Evolutionary conservation across 2,888 invertebrate species (phyloP).

Genomic region (Orgyia antiqua): DNA sequence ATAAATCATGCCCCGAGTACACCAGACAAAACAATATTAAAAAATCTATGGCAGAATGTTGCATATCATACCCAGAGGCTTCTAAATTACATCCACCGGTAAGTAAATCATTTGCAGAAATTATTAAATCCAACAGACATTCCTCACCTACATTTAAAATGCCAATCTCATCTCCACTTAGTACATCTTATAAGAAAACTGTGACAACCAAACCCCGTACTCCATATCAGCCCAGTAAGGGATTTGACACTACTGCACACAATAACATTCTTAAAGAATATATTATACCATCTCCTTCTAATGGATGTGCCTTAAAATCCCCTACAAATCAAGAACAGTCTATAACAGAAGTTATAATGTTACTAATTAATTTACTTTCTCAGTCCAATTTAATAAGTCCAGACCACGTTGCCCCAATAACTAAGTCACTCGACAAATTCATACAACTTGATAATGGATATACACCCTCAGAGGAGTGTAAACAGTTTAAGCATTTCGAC

Average conservation of each 20-base stretch:
- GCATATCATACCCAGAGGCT: neutral
- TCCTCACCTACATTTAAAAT: neutral
- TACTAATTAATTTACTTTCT: neutral
- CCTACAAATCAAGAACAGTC: too few relatives aligned
- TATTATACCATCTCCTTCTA: too few relatives aligned
- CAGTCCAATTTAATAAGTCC: neutral
- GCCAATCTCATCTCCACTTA: neutral
- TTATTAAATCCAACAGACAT: neutral
- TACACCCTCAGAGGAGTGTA: too few relatives aligned
- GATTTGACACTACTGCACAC: neutral
- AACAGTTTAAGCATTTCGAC: too few relatives aligned
- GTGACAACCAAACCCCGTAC: neutral
- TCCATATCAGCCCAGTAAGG: neutral
- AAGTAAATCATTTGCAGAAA: neutral
- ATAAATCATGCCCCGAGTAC: neutral
- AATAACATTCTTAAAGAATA: neutral
- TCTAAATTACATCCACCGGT: neutral
- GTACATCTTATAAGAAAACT: neutral
- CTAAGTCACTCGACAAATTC: neutral
- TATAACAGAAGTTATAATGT: neutral
- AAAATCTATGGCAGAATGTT: neutral
- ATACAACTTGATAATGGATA: neutral
- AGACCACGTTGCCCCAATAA: neutral
- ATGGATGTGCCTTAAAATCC: too few relatives aligned
- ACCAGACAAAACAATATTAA: neutral